Percentiles rank a stretch among this genome's conserved stretches.
phyloP scores from a whole-genome alignment of 2,888 invertebrate genomes.

The Lasioglossum figueresi region DNA sequence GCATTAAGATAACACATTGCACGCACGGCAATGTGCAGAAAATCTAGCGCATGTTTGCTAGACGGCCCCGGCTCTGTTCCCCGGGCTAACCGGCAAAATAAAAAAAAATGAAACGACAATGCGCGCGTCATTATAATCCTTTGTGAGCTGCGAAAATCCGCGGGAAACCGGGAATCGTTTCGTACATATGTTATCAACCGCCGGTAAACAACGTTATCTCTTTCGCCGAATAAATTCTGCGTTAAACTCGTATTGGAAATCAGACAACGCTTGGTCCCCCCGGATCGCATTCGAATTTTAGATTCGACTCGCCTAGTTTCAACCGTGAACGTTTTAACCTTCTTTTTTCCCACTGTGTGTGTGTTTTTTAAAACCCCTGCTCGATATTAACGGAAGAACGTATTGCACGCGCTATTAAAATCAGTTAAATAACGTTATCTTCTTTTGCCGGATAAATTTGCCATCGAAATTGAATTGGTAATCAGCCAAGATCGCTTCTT shows the following conservation, averaged over 20 bases:
- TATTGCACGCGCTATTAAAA: conserved; percentile 16
- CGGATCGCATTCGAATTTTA: conserved; percentile 14
- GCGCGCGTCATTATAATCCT: conserved; percentile 43
- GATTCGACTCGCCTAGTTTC: neutral
- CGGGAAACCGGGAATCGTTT: conserved; percentile 9
- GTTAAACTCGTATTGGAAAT: conserved; percentile 49
- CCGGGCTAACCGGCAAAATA: conserved; percentile 25
- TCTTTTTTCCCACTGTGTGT: neutral
- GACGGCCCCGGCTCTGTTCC: neutral
- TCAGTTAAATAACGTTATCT: conserved; percentile 12
- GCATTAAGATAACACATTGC: conserved; percentile 52
- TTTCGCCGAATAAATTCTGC: conserved; percentile 57
- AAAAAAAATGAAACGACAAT: conserved; percentile 31
- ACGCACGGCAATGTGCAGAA: conserved; percentile 31
- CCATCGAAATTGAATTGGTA: conserved; percentile 10
- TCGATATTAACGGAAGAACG: neutral
- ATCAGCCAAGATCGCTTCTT: conserved; percentile 4
- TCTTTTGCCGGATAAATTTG: neutral
- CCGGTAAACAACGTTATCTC: conserved; percentile 67
- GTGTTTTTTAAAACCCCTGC: neutral
- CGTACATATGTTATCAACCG: conserved; percentile 53
- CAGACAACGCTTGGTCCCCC: neutral
- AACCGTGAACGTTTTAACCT: neutral
- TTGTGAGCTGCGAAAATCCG: conserved; percentile 32
- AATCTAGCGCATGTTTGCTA: conserved; percentile 41